Conservation (phyloP, 1,140 invertebrate species). For the Cotesia typhae region DNA sequence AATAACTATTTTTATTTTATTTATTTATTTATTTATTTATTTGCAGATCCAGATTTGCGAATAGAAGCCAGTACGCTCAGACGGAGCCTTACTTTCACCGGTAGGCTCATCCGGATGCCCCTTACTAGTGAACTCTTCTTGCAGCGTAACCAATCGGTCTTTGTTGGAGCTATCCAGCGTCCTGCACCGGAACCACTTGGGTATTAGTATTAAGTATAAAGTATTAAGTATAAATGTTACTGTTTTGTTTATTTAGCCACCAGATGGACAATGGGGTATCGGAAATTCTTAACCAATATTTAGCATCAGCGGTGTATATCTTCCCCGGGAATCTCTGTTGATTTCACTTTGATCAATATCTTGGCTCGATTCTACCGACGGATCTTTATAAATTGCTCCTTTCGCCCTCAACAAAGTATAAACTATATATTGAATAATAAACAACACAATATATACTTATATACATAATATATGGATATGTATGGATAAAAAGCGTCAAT, state of each 20-base stretch:
- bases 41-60: too few species aligned
- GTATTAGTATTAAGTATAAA: neutral
- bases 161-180: too few species aligned
- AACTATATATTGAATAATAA: slow-evolving; percentile 25
- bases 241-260: slow-evolving; percentile 14
- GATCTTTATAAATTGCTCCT: slow-evolving; percentile 36
- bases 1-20: too few species aligned
- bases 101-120: too few species aligned
- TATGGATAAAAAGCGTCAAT: neutral
- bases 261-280: slow-evolving; percentile 38
- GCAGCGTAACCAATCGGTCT: too few species aligned
- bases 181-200: slow-evolving; percentile 13
- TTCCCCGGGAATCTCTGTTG: slow-evolving; percentile 23
- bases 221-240: neutral
- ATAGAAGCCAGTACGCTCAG: too few species aligned
- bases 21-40: too few species aligned
- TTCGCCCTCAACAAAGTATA: slow-evolving; percentile 5
- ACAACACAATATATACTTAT: slow-evolving; percentile 8
- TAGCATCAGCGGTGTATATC: slow-evolving; percentile 30
- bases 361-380: slow-evolving; percentile 23
- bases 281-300: slow-evolving; percentile 32
- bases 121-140: too few species aligned
- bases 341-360: slow-evolving; percentile 39
- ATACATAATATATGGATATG: neutral
- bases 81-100: too few species aligned